Conservation (phyloP, 2,888 invertebrate species). For the Neoaliturus tenellus region DNA sequence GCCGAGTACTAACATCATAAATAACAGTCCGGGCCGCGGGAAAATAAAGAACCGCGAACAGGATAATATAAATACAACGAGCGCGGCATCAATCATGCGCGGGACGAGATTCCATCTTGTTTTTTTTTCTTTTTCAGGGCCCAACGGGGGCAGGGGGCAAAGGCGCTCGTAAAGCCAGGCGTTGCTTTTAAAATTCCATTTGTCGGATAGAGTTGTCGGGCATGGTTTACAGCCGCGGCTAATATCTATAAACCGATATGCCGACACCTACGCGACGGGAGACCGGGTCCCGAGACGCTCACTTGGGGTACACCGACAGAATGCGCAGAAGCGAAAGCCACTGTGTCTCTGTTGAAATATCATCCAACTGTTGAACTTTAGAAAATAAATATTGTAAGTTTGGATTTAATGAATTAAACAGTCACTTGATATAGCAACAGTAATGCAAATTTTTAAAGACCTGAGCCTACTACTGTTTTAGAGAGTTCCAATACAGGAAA, state of each 20-base stretch:
- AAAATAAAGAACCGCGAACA: conserved; percentile 44
- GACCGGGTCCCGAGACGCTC: not conserved
- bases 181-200: conserved; percentile 51
- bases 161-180: conserved; percentile 21
- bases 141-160: conserved; percentile 10
- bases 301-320: not conserved
- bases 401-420: no score
- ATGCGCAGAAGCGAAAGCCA: no score
- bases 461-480: no score
- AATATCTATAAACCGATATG: conserved; percentile 42
- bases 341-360: no score
- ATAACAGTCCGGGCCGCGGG: conserved; percentile 26
- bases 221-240: conserved; percentile 23
- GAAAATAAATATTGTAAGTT: no score
- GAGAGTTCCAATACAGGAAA: no score
- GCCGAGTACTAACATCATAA: conserved; percentile 34
- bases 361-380: no score
- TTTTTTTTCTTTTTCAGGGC: conserved; percentile 35
- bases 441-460: no score
- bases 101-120: conserved; percentile 24
- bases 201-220: conserved; percentile 42
- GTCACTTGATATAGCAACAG: no score
- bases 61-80: conserved; percentile 47
- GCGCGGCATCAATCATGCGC: conserved; percentile 42
- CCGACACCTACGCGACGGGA: conserved; percentile 2